A percentile compares a stretch with the other conserved stretches of the same genome.
Conservation (phyloP, 2,113 vertebrate genomes). For the Otolemur garnettii region DNA sequence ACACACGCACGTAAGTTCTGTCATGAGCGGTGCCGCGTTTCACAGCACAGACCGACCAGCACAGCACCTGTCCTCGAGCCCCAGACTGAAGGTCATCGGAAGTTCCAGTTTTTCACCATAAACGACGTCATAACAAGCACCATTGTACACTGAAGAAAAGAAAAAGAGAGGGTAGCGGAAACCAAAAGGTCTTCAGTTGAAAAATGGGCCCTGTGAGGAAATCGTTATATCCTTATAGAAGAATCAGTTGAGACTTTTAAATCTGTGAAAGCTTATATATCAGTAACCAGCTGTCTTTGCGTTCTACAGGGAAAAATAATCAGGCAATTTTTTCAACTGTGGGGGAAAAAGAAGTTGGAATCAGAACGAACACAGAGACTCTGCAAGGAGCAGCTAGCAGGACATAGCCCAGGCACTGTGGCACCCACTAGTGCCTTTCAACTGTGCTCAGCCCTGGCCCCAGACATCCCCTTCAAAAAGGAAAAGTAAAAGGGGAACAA, state of each 20-base stretch:
- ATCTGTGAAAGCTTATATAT: background rate
- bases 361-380: too few species aligned
- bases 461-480: too few species aligned
- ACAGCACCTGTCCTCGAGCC: background rate
- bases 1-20: background rate
- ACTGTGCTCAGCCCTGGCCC: background rate
- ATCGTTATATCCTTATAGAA: background rate
- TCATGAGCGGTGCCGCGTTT: fast-evolving
- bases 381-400: background rate
- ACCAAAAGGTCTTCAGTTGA: background rate
- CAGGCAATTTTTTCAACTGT: background rate
- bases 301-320: background rate
- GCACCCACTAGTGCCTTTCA: background rate
- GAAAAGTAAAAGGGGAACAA: background rate
- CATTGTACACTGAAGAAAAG: background rate
- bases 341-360: background rate
- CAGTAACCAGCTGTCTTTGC: background rate
- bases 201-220: background rate
- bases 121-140: background rate
- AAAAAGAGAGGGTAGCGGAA: background rate
- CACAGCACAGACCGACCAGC: fast-evolving
- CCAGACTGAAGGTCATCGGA: too few species aligned
- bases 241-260: background rate
- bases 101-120: background rate
- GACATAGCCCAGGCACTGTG: background rate